Evolutionary conservation across 2,888 invertebrate genomes (phyloP).

Genomic region (Rotaria macrura): DNA sequence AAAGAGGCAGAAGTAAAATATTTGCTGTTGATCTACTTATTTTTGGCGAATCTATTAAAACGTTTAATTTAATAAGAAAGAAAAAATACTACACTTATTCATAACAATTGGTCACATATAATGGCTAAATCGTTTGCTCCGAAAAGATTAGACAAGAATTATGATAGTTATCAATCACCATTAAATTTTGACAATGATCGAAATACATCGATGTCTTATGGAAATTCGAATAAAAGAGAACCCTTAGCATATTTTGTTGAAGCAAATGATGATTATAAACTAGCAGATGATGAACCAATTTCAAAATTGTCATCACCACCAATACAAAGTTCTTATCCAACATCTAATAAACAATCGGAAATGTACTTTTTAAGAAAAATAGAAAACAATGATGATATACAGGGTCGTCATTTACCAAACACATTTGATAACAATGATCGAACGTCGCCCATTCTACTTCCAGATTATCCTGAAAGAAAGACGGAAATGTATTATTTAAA

Average conservation of each 20-base stretch:
- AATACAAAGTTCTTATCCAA: neutral
- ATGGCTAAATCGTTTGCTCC: neutral
- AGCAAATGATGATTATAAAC: neutral
- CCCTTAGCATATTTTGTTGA: neutral
- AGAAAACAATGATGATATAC: neutral
- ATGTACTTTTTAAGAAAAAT: neutral
- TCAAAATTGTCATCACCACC: neutral
- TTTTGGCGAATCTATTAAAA: neutral
- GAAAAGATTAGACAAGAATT: neutral
- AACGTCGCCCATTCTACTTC: neutral
- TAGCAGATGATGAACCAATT: neutral
- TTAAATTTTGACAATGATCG: neutral
- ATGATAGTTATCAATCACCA: neutral
- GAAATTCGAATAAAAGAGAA: neutral
- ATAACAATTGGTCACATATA: too few species aligned
- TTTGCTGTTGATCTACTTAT: neutral
- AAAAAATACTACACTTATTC: too few species aligned
- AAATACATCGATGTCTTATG: neutral
- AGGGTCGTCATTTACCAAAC: neutral
- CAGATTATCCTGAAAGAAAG: neutral
- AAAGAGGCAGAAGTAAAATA: neutral
- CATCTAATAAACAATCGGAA: neutral
- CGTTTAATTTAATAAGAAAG: neutral
- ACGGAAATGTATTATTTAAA: neutral
- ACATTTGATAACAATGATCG: neutral